Conservation (phyloP, 2,113 vertebrate genomes). For the pig (Sus scrofa) region T2T-Sscrofa CM000825.6:26136001-26136500, state of each 20-base stretch:
- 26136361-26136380: no score
- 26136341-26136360: no score
- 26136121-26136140: background rate
- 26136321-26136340: background rate
- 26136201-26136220: background rate
- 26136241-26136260: background rate
- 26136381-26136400: no score
- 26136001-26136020: no score
- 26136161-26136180: background rate
- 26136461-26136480: no score
- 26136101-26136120: background rate
- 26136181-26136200: background rate
- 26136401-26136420: no score
- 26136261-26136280: background rate
- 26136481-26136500: no score
- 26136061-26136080: background rate
- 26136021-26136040: no score
- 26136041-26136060: no score
- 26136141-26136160: background rate
- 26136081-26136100: constrained; percentile 9
- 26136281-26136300: background rate
- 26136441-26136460: no score
- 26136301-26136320: background rate
- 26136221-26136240: background rate
- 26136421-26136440: no score